Evolutionary conservation across 1,140 invertebrate species (phyloP).

Genomic region (Leptoteleia sp.): DNA sequence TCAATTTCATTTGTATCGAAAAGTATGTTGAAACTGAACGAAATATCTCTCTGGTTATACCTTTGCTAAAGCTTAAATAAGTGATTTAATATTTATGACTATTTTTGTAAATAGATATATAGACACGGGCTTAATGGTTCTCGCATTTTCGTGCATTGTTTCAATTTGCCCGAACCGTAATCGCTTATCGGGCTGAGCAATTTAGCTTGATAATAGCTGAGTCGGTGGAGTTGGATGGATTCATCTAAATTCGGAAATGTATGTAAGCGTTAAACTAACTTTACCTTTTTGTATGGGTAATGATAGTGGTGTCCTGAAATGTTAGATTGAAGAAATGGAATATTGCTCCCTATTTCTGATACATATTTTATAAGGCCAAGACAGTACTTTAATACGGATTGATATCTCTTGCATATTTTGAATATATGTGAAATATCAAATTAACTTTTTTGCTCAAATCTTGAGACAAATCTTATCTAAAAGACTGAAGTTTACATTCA

Average conservation of each 20-base stretch:
- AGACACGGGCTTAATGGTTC: constrained; percentile 53
- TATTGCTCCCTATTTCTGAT: no score
- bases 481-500: no score
- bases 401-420: no score
- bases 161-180: constrained; percentile 53
- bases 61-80: neutral
- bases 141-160: constrained; percentile 61
- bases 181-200: constrained; percentile 53
- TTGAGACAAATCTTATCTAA: no score
- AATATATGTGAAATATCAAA: no score
- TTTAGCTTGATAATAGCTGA: constrained; percentile 57
- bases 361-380: no score
- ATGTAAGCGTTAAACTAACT: constrained; percentile 24
- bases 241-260: constrained; percentile 41
- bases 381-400: no score
- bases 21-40: no score
- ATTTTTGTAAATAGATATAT: constrained; percentile 59
- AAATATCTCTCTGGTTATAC: no score
- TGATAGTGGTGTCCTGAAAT: constrained; percentile 6
- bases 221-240: constrained; percentile 32
- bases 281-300: constrained; percentile 6
- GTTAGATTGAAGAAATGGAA: no score
- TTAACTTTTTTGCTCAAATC: no score
- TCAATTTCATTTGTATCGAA: no score
- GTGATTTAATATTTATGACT: constrained; percentile 1